These are phyloP conservation scores for Toxotes chatareus DNA, from an alignment of 2,113 vertebrate species.

Conservation along the genomic window DNA sequence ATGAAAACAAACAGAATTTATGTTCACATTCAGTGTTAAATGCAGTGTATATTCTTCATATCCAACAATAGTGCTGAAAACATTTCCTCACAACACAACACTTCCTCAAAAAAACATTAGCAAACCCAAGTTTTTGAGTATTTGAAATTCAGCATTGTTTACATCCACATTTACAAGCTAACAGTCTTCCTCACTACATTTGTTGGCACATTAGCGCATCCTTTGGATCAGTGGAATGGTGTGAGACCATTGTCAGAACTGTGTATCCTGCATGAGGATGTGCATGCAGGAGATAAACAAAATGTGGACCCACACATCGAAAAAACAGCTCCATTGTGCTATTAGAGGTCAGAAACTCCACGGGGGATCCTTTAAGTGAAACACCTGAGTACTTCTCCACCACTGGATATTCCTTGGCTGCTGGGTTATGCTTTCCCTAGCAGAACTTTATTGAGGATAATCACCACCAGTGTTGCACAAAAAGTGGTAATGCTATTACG, in stretches of 20 bases:
- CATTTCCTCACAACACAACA: too few species aligned
- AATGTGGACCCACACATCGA: background rate
- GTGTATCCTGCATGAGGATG: background rate
- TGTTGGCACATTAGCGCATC: background rate
- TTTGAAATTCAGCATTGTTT: background rate
- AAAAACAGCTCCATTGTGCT: background rate
- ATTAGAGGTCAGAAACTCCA: background rate
- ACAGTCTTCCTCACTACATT: background rate
- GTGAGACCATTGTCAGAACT: background rate
- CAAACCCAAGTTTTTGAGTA: background rate
- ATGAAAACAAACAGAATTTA: background rate
- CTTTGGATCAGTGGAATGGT: background rate
- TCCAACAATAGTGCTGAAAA: background rate
- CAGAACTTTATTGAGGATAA: constrained; percentile 1
- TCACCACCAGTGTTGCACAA: background rate
- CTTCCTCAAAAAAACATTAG: background rate
- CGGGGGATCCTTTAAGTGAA: background rate
- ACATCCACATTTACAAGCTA: background rate
- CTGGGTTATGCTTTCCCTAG: background rate
- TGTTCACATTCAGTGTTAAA: background rate
- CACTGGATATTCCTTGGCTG: background rate
- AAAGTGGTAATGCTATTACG: background rate
- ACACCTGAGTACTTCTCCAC: background rate
- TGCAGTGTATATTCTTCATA: background rate
- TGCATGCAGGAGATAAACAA: background rate